Percentiles rank a stretch among this genome's conserved stretches.
phyloP scores from a whole-genome alignment of 2,113 vertebrate species.

The Mastomys natalensis region DNA sequence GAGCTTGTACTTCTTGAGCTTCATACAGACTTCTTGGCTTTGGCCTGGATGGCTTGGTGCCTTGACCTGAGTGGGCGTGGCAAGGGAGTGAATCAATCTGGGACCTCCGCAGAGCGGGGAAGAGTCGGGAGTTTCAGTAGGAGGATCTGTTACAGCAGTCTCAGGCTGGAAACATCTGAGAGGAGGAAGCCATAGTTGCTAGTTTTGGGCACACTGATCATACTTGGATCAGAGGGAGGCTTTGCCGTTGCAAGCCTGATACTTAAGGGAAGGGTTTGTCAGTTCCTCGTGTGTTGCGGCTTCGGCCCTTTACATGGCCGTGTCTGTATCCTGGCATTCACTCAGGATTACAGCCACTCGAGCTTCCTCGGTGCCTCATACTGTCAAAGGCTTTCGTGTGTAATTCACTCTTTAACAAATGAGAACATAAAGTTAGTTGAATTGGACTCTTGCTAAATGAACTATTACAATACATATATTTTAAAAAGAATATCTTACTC shows the following conservation, averaged over 20 bases:
- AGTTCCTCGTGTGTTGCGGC: neutral
- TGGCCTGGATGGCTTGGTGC: neutral
- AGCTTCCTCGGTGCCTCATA: neutral
- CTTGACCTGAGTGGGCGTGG: neutral
- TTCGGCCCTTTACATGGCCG: neutral
- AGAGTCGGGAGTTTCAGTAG: neutral
- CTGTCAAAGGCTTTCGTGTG: neutral
- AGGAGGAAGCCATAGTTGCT: neutral
- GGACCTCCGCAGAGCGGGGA: neutral
- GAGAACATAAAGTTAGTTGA: neutral
- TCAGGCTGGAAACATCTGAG: neutral
- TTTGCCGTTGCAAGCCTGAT: neutral
- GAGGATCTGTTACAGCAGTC: neutral
- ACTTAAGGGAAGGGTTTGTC: neutral
- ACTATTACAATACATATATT: conserved; percentile 7
- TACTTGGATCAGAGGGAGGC: neutral
- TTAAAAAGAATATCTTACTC: neutral
- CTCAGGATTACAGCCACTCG: neutral
- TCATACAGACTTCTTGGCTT: neutral
- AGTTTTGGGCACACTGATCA: neutral
- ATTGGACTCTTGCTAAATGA: neutral
- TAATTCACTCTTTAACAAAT: neutral
- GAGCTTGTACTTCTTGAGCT: neutral
- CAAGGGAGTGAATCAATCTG: neutral
- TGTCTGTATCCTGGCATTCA: neutral